Evolutionary conservation across 64 coral and sea anemone species (phyloP).

Genomic region (Montipora capricornis): DNA sequence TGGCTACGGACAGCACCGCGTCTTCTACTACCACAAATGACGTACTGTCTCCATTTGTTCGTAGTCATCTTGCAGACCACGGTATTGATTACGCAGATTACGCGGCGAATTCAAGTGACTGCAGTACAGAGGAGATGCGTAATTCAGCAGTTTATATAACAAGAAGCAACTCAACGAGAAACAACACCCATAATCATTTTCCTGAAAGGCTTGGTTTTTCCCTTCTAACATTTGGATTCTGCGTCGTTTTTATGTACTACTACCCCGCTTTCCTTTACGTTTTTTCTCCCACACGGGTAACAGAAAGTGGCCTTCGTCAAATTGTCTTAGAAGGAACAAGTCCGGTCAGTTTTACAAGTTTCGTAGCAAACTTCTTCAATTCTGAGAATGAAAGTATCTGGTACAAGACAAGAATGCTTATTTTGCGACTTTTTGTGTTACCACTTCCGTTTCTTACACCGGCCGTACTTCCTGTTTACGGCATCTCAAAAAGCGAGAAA

Average conservation of each 20-base stretch:
- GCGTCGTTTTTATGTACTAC: not conserved
- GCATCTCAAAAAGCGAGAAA: too few relatives aligned
- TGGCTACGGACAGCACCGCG: not conserved
- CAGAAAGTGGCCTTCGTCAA: not conserved
- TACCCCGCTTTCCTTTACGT: not conserved
- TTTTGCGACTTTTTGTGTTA: not conserved
- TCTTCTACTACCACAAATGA: not conserved
- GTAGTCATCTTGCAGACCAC: too few relatives aligned
- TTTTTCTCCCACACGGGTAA: not conserved
- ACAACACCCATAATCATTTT: too few relatives aligned
- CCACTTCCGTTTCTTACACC: not conserved
- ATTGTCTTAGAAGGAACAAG: conserved; percentile 4
- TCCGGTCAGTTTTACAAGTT: not conserved
- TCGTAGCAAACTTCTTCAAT: not conserved
- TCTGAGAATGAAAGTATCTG: not conserved
- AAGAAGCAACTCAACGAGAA: too few relatives aligned
- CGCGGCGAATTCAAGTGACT: too few relatives aligned
- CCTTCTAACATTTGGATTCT: too few relatives aligned
- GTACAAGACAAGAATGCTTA: not conserved
- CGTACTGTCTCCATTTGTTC: too few relatives aligned
- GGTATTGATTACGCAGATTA: too few relatives aligned
- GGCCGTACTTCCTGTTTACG: too few relatives aligned
- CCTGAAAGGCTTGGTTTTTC: too few relatives aligned
- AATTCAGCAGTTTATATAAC: too few relatives aligned
- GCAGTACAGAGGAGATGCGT: too few relatives aligned